Percentiles rank a stretch among this genome's conserved stretches.
Evolutionary conservation across 2,113 vertebrate genomes (phyloP).

Genomic region (Amazona guildingii): DNA sequence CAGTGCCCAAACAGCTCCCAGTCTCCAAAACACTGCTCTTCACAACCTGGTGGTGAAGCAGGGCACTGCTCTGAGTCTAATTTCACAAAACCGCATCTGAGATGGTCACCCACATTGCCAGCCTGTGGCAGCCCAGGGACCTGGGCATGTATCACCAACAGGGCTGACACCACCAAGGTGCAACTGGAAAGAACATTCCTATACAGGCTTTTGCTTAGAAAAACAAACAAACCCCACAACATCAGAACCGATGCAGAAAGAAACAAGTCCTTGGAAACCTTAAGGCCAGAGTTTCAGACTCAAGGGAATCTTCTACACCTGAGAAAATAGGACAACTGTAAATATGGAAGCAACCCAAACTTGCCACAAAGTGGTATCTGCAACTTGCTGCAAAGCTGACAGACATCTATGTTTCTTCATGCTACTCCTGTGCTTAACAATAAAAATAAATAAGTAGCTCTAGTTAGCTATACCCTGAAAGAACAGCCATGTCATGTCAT

Average conservation of each 20-base stretch:
- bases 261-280: neutral
- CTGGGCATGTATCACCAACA: neutral
- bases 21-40: neutral
- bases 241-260: neutral
- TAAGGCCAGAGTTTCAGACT: neutral
- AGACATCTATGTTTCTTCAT: neutral
- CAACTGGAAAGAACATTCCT: neutral
- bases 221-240: neutral
- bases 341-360: neutral
- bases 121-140: neutral
- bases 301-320: neutral
- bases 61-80: neutral
- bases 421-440: neutral
- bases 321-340: neutral
- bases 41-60: neutral
- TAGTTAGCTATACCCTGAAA: neutral
- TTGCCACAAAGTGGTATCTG: neutral
- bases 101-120: neutral
- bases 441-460: neutral
- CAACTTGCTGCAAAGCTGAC: neutral
- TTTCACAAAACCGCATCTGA: neutral
- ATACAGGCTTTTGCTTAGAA: neutral
- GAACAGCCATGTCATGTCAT: neutral
- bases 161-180: neutral
- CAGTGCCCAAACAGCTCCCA: neutral